A percentile compares a stretch with the other conserved stretches of the same genome.
Conservation (phyloP, 2,113 vertebrate species). For the Nycticorax nycticorax region DNA sequence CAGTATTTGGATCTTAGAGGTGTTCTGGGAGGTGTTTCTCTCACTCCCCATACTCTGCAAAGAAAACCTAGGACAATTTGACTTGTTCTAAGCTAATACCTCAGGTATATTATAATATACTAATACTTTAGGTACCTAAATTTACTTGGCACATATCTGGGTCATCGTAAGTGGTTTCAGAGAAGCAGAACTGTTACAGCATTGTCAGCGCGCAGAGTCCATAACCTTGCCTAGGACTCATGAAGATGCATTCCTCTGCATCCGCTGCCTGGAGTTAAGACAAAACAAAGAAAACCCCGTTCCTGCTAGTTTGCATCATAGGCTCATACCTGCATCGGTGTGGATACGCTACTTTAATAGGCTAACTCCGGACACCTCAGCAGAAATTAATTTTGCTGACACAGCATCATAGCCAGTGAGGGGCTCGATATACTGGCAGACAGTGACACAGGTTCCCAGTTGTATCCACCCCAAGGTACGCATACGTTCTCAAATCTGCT, state of each 20-base stretch:
- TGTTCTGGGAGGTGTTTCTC: not conserved
- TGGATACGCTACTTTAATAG: too few relatives aligned
- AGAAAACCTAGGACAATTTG: not conserved
- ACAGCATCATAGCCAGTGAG: not conserved
- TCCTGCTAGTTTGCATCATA: not conserved
- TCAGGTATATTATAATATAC: not conserved
- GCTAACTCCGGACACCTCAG: too few relatives aligned
- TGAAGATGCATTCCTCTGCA: not conserved
- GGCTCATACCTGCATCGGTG: not conserved
- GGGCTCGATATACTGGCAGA: not conserved
- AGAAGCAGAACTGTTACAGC: not conserved
- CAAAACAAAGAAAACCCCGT: not conserved
- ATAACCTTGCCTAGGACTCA: not conserved
- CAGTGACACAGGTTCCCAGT: not conserved
- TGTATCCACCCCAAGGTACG: not conserved
- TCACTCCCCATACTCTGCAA: not conserved
- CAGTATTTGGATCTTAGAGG: not conserved
- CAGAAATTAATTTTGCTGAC: not conserved
- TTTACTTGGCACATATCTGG: not conserved
- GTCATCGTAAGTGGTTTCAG: not conserved
- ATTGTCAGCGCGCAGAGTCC: not conserved
- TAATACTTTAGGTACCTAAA: not conserved
- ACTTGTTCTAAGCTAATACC: not conserved
- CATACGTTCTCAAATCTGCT: not conserved
- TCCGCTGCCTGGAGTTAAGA: not conserved